phyloP scores from a whole-genome alignment of 2,888 invertebrate genomes.

The Cephus nigrinus region DNA sequence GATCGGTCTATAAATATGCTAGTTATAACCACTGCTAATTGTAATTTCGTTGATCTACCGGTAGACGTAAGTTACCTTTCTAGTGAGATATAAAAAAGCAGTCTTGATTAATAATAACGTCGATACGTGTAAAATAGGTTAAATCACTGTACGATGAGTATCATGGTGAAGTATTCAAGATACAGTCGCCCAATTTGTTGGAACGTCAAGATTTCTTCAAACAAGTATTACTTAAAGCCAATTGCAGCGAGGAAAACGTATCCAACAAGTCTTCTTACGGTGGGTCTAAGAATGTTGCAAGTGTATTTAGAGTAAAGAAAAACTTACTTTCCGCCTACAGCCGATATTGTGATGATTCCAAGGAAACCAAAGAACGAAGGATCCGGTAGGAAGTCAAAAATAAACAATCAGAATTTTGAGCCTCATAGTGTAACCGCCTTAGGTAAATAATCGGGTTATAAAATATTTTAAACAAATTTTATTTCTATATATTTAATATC shows the following conservation, averaged over 20 bases:
- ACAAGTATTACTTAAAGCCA: constrained; percentile 47
- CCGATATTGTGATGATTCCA: constrained; percentile 34
- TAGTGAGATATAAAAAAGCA: not conserved
- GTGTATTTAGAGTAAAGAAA: not conserved
- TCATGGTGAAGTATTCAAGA: constrained; percentile 53
- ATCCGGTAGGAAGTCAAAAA: constrained; percentile 25
- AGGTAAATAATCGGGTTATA: not conserved
- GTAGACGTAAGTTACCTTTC: not conserved
- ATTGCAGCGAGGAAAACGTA: constrained; percentile 33
- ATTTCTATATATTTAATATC: not conserved
- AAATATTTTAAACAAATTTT: not conserved
- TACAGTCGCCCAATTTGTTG: constrained; percentile 37
- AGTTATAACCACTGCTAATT: constrained; percentile 54
- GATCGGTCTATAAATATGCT: constrained; percentile 58
- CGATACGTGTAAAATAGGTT: constrained; percentile 38
- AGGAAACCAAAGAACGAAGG: constrained; percentile 34
- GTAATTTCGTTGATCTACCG: constrained; percentile 45
- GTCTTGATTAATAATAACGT: not conserved
- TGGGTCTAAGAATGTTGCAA: constrained; percentile 20
- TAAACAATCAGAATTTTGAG: not conserved
- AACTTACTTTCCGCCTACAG: constrained; percentile 16
- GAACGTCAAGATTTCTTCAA: constrained; percentile 55
- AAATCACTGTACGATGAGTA: constrained; percentile 48
- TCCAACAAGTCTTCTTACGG: constrained; percentile 53
- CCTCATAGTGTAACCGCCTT: not conserved